Percentiles rank a stretch among this genome's conserved stretches.
Evolutionary conservation across 2,113 vertebrate species (phyloP).

Genomic region (Oreochromis spilurus): DNA sequence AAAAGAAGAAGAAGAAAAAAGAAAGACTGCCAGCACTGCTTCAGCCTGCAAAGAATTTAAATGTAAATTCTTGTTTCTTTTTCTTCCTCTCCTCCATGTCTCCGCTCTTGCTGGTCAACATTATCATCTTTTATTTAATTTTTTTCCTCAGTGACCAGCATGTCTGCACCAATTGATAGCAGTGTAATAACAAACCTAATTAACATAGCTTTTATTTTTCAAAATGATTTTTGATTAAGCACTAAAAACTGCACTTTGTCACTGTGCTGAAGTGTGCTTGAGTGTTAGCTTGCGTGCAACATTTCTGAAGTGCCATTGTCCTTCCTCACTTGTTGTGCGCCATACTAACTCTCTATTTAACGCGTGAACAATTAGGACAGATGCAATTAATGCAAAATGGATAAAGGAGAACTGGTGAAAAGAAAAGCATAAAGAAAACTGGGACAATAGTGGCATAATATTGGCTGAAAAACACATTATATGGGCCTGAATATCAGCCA

Average conservation of each 20-base stretch:
- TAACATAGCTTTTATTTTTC: conserved; percentile 40
- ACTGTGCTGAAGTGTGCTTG: conserved; percentile 21
- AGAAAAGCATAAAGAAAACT: conserved; percentile 39
- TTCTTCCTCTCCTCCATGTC: not conserved
- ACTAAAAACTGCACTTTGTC: conserved; percentile 29
- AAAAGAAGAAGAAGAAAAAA: not conserved
- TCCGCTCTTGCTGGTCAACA: not conserved
- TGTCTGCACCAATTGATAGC: not conserved
- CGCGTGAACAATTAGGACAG: conserved; percentile 44
- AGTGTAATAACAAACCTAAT: conserved; percentile 38
- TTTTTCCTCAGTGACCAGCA: not conserved
- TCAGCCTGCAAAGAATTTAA: not conserved
- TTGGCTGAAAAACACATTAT: conserved; percentile 42
- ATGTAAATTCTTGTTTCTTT: not conserved
- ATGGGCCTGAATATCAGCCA: conserved; percentile 37
- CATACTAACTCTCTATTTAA: conserved; percentile 32
- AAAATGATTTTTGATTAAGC: conserved; percentile 55
- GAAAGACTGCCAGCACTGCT: not conserved
- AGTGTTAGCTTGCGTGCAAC: conserved; percentile 44
- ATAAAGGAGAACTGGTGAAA: conserved; percentile 61
- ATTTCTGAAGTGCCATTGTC: conserved; percentile 45
- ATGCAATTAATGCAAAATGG: conserved; percentile 64
- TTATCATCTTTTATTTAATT: not conserved
- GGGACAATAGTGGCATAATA: conserved; percentile 34
- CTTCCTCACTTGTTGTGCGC: conserved; percentile 5